Conservation (phyloP, 2,113 vertebrate genomes). For the Crotalus horridus region DNA sequence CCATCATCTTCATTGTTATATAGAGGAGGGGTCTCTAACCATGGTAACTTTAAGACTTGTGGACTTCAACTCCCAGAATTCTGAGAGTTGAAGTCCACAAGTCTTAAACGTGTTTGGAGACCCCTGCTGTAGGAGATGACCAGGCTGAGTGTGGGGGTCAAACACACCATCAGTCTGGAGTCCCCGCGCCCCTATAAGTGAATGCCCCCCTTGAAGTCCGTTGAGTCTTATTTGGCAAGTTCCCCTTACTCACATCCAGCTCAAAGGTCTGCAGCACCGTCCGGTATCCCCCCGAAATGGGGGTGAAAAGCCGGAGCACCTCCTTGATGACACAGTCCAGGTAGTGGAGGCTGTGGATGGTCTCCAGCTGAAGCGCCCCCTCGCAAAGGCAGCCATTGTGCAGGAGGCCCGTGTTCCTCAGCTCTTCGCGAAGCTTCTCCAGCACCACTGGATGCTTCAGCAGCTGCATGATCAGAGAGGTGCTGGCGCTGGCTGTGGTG, state of each 20-base stretch:
- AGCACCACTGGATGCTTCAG: slow-evolving; percentile 87
- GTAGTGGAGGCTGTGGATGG: slow-evolving; percentile 83
- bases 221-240: neutral
- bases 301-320: slow-evolving; percentile 91
- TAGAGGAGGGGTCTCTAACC: no score
- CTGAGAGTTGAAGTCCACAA: no score
- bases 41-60: no score
- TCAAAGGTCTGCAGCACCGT: slow-evolving; percentile 96
- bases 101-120: neutral
- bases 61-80: no score
- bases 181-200: no score
- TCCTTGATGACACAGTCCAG: slow-evolving; percentile 98
- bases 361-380: slow-evolving; percentile 83
- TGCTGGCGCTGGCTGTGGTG: slow-evolving; percentile 94
- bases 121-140: neutral
- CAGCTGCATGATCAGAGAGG: slow-evolving; percentile 95
- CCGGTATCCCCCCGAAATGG: slow-evolving; percentile 91
- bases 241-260: slow-evolving; percentile 84
- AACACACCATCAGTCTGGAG: no score
- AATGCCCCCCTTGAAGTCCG: neutral
- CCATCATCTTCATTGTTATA: neutral
- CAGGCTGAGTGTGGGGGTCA: neutral
- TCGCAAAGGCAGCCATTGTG: slow-evolving; percentile 89
- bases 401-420: slow-evolving; percentile 82
- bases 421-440: slow-evolving; percentile 90